Percentiles rank a stretch among this genome's conserved stretches.
These are phyloP conservation scores for Notodonta dromedarius DNA, from an alignment of 2,888 invertebrate species.

Conservation along the genomic window DNA sequence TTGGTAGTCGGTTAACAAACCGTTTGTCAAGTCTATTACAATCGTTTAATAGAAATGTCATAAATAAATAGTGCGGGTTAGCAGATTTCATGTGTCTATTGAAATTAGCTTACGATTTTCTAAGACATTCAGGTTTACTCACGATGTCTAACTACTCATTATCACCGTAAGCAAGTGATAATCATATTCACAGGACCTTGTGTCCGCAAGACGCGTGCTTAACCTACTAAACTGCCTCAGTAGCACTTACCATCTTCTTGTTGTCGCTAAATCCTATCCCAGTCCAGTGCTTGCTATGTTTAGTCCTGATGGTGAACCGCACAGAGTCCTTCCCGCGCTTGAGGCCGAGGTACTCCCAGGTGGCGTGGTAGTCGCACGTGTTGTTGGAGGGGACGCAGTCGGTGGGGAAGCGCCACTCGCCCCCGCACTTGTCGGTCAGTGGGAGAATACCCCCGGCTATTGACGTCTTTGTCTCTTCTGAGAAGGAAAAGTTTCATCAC, in stretches of 20 bases:
- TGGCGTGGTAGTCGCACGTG: slow-evolving; percentile 90
- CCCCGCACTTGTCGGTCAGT: slow-evolving; percentile 86
- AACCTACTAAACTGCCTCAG: too few relatives aligned
- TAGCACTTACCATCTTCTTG: slow-evolving; percentile 88
- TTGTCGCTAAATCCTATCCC: slow-evolving; percentile 95
- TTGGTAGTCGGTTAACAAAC: too few relatives aligned
- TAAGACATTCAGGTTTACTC: neutral
- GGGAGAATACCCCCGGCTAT: slow-evolving; percentile 65
- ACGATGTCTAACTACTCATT: too few relatives aligned
- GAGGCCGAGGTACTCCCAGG: slow-evolving; percentile 90
- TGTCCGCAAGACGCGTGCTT: too few relatives aligned
- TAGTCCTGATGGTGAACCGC: slow-evolving; percentile 91
- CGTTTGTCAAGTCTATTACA: too few relatives aligned
- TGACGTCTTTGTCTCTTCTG: slow-evolving; percentile 78
- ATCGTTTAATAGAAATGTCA: too few relatives aligned
- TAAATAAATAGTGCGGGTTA: too few relatives aligned
- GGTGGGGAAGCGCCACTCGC: slow-evolving; percentile 90
- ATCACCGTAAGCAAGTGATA: too few relatives aligned
- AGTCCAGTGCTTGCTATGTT: slow-evolving; percentile 92
- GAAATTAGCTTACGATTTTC: too few relatives aligned
- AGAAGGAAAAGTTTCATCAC: slow-evolving; percentile 14
- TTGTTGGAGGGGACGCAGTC: slow-evolving; percentile 86
- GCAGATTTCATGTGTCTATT: too few relatives aligned
- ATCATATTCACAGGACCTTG: too few relatives aligned
- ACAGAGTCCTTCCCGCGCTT: slow-evolving; percentile 88